Evolutionary conservation across 37 sponge, comb jelly and placozoan species (phyloP).

Genomic region (Spongia lamella): DNA sequence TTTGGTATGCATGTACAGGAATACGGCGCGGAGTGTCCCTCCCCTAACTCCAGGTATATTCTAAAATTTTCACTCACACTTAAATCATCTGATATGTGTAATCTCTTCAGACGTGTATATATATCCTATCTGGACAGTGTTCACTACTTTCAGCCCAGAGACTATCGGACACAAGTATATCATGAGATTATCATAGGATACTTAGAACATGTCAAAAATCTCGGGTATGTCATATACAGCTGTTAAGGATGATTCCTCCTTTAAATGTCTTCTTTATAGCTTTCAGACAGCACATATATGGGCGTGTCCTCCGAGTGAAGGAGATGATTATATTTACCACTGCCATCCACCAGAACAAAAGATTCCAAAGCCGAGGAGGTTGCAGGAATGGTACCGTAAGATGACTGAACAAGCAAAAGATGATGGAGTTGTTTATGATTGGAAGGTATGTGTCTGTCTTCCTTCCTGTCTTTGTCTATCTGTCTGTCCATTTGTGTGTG

Average conservation of each 20-base stretch:
- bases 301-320: conserved; percentile 99
- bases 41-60: conserved; percentile 90
- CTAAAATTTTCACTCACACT: too few species aligned
- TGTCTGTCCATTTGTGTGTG: not conserved
- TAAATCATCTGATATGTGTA: not conserved
- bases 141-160: conserved; percentile 92
- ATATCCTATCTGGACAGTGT: conserved; percentile 99
- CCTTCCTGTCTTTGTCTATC: not conserved
- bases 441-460: conserved; percentile 54
- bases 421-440: conserved; percentile 76
- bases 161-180: conserved; percentile 86
- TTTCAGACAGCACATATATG: conserved; percentile 93
- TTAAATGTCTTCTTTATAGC: conserved; percentile 15
- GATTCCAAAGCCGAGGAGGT: conserved; percentile 97
- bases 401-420: conserved; percentile 88
- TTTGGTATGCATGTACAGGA: conserved; percentile 99
- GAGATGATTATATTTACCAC: conserved; percentile 99
- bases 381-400: conserved; percentile 93
- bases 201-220: conserved; percentile 84
- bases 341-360: conserved; percentile 98
- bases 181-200: conserved; percentile 98
- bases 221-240: conserved; percentile 57
- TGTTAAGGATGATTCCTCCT: too few species aligned
- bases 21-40: conserved; percentile 93
- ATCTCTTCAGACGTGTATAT: conserved; percentile 83